Base-by-base conservation (phyloP, 2,797 vertebrate species). In the Rhinophrynus dorsalis region DNA sequence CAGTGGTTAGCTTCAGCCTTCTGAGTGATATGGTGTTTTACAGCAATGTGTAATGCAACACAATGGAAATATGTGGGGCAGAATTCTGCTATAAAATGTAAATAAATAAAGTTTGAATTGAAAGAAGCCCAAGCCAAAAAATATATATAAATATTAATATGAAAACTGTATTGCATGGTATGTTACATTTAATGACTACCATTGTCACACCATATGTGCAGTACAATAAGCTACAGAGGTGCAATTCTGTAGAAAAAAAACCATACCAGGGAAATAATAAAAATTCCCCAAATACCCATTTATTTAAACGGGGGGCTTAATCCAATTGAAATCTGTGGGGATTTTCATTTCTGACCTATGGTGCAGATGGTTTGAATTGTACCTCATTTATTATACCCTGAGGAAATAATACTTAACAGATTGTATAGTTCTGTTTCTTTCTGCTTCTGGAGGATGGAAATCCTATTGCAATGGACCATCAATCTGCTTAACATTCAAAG, bases 101-200 rank as follows among this genome's bases (percentile, higher is more conserved):
- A 27, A 50, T 40, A 27, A 5, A 11, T 3, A 3, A 84, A 83
- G 78, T 83, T 80, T 83, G 0, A 71, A 32, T 30, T 57, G 79
- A 73, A 56, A 50, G 74, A 76, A 83, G 75, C 59, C 78, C 65
- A 76, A 78, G 76, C 74, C 81, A 80, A 82, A 80, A 72, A 74
- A 64, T 23, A 47, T 4, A 26, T 4, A 42, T 57, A 29, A 44
- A 45, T 63, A 17, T 17, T 74, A 59, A 51, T 77, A 69, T 0
- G 23, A 64, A 40, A 52, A 38, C 65, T 68, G 58, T 63, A 38
- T 67, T 78, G 73, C 76, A 74, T 35, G 76, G 77, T 68, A 67
- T 67, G 3, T 52, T 57, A 30, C 56, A 45, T 44, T 76, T 56
- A 72, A 38, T 38, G 54, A 69, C 37, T 33, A 35, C 47, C 45